These are phyloP conservation scores for Channa argus DNA, from an alignment of 2,113 vertebrate species.

Conservation along the genomic window DNA sequence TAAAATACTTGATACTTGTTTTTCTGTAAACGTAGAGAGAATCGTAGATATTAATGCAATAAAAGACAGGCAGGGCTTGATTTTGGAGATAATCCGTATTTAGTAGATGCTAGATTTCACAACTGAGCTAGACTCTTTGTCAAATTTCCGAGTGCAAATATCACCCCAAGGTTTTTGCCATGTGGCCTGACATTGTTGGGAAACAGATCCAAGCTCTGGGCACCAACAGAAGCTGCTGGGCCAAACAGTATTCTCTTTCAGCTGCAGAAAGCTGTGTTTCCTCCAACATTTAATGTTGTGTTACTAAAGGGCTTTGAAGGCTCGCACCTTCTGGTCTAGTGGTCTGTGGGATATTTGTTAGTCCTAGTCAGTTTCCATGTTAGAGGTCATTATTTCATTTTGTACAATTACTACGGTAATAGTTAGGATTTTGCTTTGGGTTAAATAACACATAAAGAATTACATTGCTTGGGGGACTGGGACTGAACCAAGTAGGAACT, in stretches of 20 bases:
- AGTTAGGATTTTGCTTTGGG: background rate
- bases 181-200: conserved; percentile 37
- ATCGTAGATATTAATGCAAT: background rate
- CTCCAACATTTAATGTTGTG: conserved; percentile 30
- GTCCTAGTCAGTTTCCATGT: background rate
- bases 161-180: conserved; percentile 35
- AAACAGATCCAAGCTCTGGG: conserved; percentile 36
- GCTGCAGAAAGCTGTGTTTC: conserved; percentile 18
- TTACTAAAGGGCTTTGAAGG: conserved; percentile 1
- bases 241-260: conserved; percentile 45
- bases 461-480: background rate
- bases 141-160: conserved; percentile 38
- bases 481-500: background rate
- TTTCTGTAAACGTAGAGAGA: conserved; percentile 1
- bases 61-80: background rate
- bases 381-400: background rate
- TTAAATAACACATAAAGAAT: conserved; percentile 4
- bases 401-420: conserved; percentile 5
- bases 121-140: conserved; percentile 28
- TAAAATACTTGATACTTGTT: conserved; percentile 19
- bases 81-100: conserved; percentile 27
- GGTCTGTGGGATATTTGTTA: conserved; percentile 11
- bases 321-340: conserved; percentile 9
- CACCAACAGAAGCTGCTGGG: conserved; percentile 37
- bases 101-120: conserved; percentile 17